Evolutionary conservation across 2,797 vertebrate genomes (phyloP), one percentile per base, ranked within the genome.

Genomic region (Notoglanidium macrostoma): DNA sequence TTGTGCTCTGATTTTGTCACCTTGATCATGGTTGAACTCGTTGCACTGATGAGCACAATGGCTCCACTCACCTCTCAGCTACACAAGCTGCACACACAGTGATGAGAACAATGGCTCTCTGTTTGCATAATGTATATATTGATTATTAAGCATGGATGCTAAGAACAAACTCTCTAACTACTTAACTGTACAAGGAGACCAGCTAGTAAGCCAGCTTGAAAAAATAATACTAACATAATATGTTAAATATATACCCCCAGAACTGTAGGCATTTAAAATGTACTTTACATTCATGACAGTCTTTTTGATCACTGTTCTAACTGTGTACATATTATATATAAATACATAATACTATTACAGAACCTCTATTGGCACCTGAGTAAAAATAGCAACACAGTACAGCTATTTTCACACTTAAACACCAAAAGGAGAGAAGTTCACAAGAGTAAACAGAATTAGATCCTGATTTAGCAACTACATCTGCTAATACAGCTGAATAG

Each of bases 141-240:
- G 77, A 79, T 79, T 79, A 79, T 79, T 35, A 54, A 79, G 54
- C 17, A 59, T 35, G 10, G 21, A 79, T 10, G 77, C 10, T 79
- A 59, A 79, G 4, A 26, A 23, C 19, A 40, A 79, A 19, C 74
- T 55, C 74, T 77, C 29, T 19, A 32, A 14, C 32, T 35, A 35
- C 77, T 35, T 21, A 49, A 57, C 14, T 2, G 46, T 54, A 76
- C 73, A 54, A 76, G 29, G 77, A 59, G 19, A n/a, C 15, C 0
- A 17, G 29, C 17, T 29, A 14, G 40, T 26, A 46, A 46, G 2
- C 23, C 72, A 29, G 73, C 49, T 54, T 54, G n/a, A 29, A 54
- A 1, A 74, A 74, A 46, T 6, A 26, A 74, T 7, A 76, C 46
- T 15, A n/a, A 17, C 12, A 17, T 10, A 10, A 5, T 54, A 1